Evolutionary conservation across 2,888 invertebrate species (phyloP).

Genomic region (Drosophila borealis): DNA sequence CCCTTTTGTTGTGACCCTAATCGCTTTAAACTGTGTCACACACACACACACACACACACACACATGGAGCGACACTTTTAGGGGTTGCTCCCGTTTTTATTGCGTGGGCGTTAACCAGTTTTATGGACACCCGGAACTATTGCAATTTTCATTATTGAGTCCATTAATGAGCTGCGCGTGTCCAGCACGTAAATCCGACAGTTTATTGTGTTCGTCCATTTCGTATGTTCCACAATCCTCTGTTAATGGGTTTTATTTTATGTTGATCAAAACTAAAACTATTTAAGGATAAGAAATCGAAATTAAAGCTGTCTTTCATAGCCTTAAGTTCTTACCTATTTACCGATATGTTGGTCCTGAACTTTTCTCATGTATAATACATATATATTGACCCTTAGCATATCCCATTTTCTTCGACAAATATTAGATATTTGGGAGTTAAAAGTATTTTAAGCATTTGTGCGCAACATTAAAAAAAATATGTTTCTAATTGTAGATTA

Average conservation of each 20-base stretch:
- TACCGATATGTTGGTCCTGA: no score
- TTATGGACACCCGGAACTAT: slow-evolving; percentile 68
- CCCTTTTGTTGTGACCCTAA: slow-evolving; percentile 70
- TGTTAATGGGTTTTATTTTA: background rate
- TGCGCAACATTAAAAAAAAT: no score
- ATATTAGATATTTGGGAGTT: no score
- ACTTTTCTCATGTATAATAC: no score
- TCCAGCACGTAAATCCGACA: slow-evolving; percentile 12
- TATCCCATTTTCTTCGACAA: no score
- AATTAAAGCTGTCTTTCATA: background rate
- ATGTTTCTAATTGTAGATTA: no score
- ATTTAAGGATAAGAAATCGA: background rate
- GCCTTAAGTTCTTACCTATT: no score
- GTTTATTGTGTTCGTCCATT: slow-evolving; percentile 42
- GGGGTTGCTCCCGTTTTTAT: slow-evolving; percentile 64
- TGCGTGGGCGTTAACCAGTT: slow-evolving; percentile 73
- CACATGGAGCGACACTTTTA: slow-evolving; percentile 30
- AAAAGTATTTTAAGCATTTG: no score
- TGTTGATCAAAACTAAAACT: background rate
- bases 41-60: slow-evolving; percentile 15
- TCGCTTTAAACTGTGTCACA: slow-evolving; percentile 73
- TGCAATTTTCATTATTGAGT: slow-evolving; percentile 59
- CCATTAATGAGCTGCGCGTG: slow-evolving; percentile 60
- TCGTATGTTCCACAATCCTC: slow-evolving; percentile 1
- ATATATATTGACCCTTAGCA: no score